Evolutionary conservation across 2,113 vertebrate species (phyloP), one percentile per base, ranked within the genome.

Genomic region (Cynoglossus semilaevis): DNA sequence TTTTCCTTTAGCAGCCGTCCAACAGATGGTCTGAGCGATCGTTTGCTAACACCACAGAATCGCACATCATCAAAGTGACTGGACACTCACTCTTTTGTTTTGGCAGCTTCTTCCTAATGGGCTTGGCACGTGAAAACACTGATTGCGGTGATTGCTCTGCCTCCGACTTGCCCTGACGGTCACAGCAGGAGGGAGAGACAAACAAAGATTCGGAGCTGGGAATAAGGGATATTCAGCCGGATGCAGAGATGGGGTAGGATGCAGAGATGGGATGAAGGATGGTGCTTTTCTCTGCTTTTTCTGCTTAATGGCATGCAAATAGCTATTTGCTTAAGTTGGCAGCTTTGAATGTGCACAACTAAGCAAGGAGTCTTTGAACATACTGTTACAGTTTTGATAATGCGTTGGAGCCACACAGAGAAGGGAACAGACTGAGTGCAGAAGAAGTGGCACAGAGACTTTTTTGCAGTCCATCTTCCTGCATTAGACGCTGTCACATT

Each of bases 81-180:
- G 78, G 74, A 79, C 77, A 52, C 76, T 80, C 64, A 36, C 51
- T 76, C 67, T 76, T 80, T 81, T 84, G 69, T 86, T 86, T 84
- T 87, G 83, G 80, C 80, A 84, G 79, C 69, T 51, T 49, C 77
- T 65, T 81, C 77, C 83, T 75, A 55, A 85, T 79, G 63, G 68
- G 71, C 81, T 79, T 74, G 83, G 81, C 77, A 73, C 56, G 49
- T 69, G 72, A 68, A 73, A 77, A 70, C 77, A 56, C 77, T 84
- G 85, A 87, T 87, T 87, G 85, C 83, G 63, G 72, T 77, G 79
- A 85, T 85, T 87, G 79, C 83, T 75, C 63, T 53, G 67, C 76
- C 80, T 81, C 65, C 58, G 80, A 76, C 72, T 84, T 58, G 76
- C 74, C 73, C 61, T 69, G 85, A 82, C 59, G 41, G 63, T 59